Evolutionary conservation across 2,797 vertebrate species (phyloP), one percentile per base, ranked within the genome.

Genomic region (Sandelia bainsii): DNA sequence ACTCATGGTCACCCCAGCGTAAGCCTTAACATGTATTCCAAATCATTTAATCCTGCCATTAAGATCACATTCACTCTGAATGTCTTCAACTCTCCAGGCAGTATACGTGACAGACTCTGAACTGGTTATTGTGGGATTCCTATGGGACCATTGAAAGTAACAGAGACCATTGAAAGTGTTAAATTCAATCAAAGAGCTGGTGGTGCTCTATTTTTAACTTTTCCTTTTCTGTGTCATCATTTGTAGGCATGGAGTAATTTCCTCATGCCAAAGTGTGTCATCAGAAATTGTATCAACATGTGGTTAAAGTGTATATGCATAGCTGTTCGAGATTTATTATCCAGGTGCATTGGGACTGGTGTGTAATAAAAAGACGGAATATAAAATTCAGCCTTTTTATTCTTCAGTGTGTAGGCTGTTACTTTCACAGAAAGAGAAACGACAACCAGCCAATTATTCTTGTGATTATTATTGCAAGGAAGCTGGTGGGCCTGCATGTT

Each of bases 391-490:
- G 72, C 46, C 72, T 66, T 73, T 81, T 72, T 66, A 49, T 72
- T 75, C 50, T 64, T 69, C 49, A 12, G 59, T 50, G 72, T 12
- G 58, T 74, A n/a, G 75, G 68, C 65, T 58, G 64, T 23, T 52
- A 40, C 80, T 62, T 64, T 82, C 56, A 8, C 62, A 64, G 70
- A 83, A 67, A 78, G 69, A 85, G 80, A 77, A 76, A 75, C 70
- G 7, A 77, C 83, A 76, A 83, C 46, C 79, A 64, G 88, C 48
- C 85, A 85, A 85, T 91, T 88, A 87, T 84, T 89, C 66, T 65
- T 66, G 62, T 75, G 84, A 89, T 90, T 77, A 89, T 90, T 89
- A 85, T 81, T 82, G 69, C 81, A 70, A 77, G 81, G 75, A 80
- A 75, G 83, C 74, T 62, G 80, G 84, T 80, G 74, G 66, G 65